Conservation (phyloP, 2,888 invertebrate genomes). For the Scaptomyza caliginosa region DNA sequence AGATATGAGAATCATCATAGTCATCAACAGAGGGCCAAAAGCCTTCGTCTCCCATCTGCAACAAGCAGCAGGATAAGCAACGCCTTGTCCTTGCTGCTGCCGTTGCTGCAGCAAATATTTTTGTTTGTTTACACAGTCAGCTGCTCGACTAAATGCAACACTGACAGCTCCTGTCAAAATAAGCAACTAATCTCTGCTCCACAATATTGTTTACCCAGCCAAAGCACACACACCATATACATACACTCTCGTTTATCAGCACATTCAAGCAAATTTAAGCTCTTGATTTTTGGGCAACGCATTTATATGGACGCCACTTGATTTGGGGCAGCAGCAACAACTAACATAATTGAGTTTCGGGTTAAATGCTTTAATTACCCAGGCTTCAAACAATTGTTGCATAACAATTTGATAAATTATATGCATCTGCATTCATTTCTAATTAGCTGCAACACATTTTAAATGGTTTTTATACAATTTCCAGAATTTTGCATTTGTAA, state of each 20-base stretch:
- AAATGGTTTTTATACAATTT: not conserved
- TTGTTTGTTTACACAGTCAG: constrained; percentile 59
- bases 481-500: too few species aligned
- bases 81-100: not conserved
- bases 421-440: not conserved
- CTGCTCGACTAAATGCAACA: constrained; percentile 65
- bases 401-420: not conserved
- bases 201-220: constrained; percentile 66
- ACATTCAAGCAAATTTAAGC: constrained; percentile 2
- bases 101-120: constrained; percentile 42
- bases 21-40: constrained; percentile 33
- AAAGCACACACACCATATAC: constrained; percentile 17
- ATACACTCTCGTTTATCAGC: not conserved
- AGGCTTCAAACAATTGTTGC: not conserved
- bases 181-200: constrained; percentile 68
- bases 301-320: constrained; percentile 25
- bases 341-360: constrained; percentile 31
- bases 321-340: constrained; percentile 28
- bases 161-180: constrained; percentile 77
- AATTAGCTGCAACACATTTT: not conserved
- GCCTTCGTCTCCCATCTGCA: constrained; percentile 7
- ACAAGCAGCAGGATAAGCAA: not conserved
- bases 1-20: constrained; percentile 74
- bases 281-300: constrained; percentile 32
- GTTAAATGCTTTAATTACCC: not conserved